Evolutionary conservation across 2,797 vertebrate genomes (phyloP).

Genomic region (Danio kyathit): DNA sequence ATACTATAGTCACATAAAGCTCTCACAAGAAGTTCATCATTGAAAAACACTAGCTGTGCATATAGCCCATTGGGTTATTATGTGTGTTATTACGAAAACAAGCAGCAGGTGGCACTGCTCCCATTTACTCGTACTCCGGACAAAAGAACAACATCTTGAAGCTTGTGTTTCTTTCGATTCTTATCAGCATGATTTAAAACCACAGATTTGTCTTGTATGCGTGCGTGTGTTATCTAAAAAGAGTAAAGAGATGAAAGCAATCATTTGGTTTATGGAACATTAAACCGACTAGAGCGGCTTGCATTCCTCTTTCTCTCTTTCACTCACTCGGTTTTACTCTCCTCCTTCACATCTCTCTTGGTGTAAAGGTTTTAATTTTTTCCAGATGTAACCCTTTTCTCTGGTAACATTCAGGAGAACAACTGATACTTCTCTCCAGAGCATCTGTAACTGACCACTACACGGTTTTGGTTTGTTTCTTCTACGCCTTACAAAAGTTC

Average conservation of each 20-base stretch:
- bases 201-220: slow-evolving; percentile 4
- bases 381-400: slow-evolving; percentile 57
- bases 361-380: slow-evolving; percentile 51
- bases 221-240: slow-evolving; percentile 30
- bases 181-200: slow-evolving; percentile 21
- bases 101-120: slow-evolving; percentile 38
- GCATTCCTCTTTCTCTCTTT: slow-evolving; percentile 2
- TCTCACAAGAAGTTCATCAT: no score
- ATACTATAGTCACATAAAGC: no score
- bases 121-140: neutral
- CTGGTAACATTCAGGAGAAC: slow-evolving; percentile 15
- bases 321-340: neutral
- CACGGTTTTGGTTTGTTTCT: slow-evolving; percentile 8
- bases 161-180: slow-evolving; percentile 2
- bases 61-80: no score
- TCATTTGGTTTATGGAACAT: slow-evolving; percentile 37
- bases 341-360: neutral
- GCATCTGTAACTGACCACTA: slow-evolving; percentile 15
- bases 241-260: slow-evolving; percentile 42
- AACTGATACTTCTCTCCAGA: neutral
- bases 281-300: slow-evolving; percentile 22
- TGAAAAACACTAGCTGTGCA: no score
- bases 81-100: neutral
- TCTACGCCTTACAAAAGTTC: neutral
- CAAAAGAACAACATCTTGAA: slow-evolving; percentile 29